phyloP scores from a whole-genome alignment of 1,140 invertebrate genomes.

The Danaus plexippus region DNA sequence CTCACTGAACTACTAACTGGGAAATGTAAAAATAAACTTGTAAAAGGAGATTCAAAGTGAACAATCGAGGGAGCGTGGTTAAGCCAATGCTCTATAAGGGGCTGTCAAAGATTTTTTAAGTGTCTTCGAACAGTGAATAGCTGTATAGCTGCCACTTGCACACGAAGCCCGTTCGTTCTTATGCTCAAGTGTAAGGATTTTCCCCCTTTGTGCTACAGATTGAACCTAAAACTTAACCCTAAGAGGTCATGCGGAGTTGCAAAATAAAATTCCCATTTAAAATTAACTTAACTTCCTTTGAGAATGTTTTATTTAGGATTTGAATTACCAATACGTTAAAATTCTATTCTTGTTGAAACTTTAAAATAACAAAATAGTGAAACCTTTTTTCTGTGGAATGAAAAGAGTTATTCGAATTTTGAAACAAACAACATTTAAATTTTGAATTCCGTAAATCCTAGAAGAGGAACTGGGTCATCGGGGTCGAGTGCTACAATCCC shows the following conservation, averaged over 20 bases:
- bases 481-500: conserved; percentile 41
- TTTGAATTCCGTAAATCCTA: conserved; percentile 27
- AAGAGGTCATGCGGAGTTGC: conserved; percentile 19
- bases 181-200: conserved; percentile 35
- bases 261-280: conserved; percentile 10
- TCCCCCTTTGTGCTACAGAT: conserved; percentile 24
- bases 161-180: conserved; percentile 40
- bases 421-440: too few species aligned
- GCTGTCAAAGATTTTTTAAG: conserved; percentile 60
- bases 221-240: conserved; percentile 15
- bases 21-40: conserved; percentile 16
- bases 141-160: conserved; percentile 44
- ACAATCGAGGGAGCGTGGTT: conserved; percentile 19
- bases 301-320: too few species aligned
- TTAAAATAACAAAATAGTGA: too few species aligned
- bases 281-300: too few species aligned
- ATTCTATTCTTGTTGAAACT: too few species aligned
- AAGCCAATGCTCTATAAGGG: conserved; percentile 28
- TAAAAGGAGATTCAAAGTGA: conserved; percentile 21
- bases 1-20: background rate
- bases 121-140: conserved; percentile 46
- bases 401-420: too few species aligned
- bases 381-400: too few species aligned
- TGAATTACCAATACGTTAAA: too few species aligned
- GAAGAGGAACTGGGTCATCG: conserved; percentile 32